Evolutionary conservation across 2,113 vertebrate species (phyloP).

Genomic region (Centrocercus urophasianus): DNA sequence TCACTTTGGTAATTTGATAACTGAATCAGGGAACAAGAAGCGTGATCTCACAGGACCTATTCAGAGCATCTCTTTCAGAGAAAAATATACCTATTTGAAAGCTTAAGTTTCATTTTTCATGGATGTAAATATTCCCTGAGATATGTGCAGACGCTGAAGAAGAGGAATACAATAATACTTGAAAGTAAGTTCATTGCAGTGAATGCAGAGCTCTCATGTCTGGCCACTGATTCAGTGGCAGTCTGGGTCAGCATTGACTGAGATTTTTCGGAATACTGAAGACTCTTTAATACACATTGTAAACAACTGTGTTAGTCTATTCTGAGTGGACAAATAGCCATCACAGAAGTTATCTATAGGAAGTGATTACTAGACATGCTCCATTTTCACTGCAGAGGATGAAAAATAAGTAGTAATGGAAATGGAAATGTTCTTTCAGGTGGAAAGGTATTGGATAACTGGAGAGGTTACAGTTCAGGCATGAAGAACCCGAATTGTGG

Average conservation of each 20-base stretch:
- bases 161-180: background rate
- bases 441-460: background rate
- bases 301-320: background rate
- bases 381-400: background rate
- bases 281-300: background rate
- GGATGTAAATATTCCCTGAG: background rate
- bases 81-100: constrained; percentile 22
- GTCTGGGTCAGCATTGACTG: background rate
- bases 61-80: background rate
- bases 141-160: background rate
- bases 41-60: background rate
- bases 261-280: background rate
- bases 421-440: background rate
- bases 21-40: background rate
- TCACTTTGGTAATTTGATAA: constrained; percentile 11
- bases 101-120: background rate
- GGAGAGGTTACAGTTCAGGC: background rate
- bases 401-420: background rate
- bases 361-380: background rate
- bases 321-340: background rate
- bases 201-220: background rate
- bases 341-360: background rate
- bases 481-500: background rate
- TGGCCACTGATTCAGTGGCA: background rate
- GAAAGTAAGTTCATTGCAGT: background rate